phyloP scores from a whole-genome alignment of 2,888 invertebrate species.

The Leptinotarsa juncta region DNA sequence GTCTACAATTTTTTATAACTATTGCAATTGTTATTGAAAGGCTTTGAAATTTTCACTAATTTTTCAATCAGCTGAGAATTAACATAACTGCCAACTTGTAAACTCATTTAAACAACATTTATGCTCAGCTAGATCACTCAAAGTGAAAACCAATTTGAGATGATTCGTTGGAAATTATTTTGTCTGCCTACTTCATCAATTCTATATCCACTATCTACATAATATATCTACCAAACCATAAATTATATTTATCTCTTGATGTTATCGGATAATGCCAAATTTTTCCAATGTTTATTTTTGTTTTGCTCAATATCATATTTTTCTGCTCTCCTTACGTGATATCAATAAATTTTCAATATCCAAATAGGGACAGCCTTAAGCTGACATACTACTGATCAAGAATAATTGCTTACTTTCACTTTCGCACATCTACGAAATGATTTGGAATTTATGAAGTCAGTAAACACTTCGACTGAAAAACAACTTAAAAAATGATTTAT shows the following conservation, averaged over 20 bases:
- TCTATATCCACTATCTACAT: too few relatives aligned
- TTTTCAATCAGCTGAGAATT: too few relatives aligned
- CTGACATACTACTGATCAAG: background rate
- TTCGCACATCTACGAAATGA: background rate
- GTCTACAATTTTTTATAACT: too few relatives aligned
- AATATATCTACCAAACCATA: background rate
- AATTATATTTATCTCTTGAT: background rate
- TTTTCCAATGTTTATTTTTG: background rate
- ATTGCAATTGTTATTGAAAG: too few relatives aligned
- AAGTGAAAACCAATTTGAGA: too few relatives aligned
- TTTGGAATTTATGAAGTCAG: constrained; percentile 3
- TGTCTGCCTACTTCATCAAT: too few relatives aligned
- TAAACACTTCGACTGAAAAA: background rate
- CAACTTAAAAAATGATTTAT: constrained; percentile 13
- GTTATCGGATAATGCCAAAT: background rate
- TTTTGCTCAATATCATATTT: background rate
- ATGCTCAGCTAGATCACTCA: too few relatives aligned
- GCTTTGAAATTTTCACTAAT: too few relatives aligned
- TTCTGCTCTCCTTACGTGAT: background rate
- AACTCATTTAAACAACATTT: too few relatives aligned
- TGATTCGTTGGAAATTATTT: too few relatives aligned
- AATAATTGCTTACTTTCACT: background rate
- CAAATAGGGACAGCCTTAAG: background rate
- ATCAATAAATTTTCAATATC: background rate
- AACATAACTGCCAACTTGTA: too few relatives aligned